A percentile compares a stretch with the other conserved stretches of the same genome.
Conservation (phyloP, 2,797 vertebrate genomes). For the Hydrolagus colliei region DNA sequence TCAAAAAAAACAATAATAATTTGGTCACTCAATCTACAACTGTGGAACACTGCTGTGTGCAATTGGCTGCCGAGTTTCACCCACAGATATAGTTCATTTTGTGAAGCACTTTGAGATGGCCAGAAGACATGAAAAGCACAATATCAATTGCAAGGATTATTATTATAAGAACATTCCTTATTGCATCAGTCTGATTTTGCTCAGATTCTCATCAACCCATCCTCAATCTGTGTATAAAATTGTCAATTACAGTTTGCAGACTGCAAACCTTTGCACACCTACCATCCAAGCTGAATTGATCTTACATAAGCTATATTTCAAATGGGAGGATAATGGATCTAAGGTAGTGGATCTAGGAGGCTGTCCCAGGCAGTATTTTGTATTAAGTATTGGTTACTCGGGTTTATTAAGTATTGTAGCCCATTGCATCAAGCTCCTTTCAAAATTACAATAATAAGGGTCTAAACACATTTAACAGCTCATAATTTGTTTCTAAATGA, state of each 20-base stretch:
- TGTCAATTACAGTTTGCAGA: background rate
- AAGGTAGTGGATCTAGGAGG: background rate
- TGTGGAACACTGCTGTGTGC: no score
- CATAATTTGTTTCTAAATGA: background rate
- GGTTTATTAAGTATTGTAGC: no score
- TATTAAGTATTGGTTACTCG: no score
- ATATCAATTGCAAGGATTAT: no score
- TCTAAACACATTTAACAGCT: background rate
- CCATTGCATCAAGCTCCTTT: background rate
- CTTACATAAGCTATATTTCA: background rate
- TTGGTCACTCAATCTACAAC: no score
- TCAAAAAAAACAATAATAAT: no score
- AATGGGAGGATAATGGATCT: no score
- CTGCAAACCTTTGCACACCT: background rate
- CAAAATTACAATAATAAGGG: background rate
- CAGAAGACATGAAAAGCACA: no score
- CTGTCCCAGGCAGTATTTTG: no score
- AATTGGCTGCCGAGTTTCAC: no score
- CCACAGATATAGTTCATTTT: no score
- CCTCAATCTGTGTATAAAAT: background rate
- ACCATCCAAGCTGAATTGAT: background rate
- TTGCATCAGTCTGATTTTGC: background rate
- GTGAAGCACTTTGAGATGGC: no score
- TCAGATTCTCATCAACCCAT: background rate
- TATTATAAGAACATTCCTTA: background rate